Conservation (phyloP, 2,797 vertebrate species). For the Thamnophis elegans region DNA sequence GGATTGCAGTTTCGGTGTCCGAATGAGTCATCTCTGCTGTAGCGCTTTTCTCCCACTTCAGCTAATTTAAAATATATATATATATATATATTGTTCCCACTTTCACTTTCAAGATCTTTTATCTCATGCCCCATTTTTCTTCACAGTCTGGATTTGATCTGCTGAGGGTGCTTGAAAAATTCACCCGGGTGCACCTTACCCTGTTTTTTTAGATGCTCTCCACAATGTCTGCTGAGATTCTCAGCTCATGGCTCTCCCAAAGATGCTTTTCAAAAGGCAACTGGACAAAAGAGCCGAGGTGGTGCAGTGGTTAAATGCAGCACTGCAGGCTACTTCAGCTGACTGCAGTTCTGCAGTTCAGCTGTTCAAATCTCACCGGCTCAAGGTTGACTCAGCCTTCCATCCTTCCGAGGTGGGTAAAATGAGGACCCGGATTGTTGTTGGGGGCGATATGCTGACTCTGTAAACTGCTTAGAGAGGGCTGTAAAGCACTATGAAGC, state of each 20-base stretch:
- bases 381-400: too few species aligned
- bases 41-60: background rate
- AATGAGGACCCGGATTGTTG: too few species aligned
- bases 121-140: background rate
- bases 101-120: background rate
- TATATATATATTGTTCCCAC: background rate
- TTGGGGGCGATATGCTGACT: too few species aligned
- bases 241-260: background rate
- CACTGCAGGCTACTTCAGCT: too few species aligned
- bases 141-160: background rate
- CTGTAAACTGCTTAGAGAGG: too few species aligned
- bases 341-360: too few species aligned
- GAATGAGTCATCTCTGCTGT: background rate
- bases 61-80: background rate
- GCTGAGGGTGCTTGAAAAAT: background rate
- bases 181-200: background rate
- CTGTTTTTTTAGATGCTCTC: background rate
- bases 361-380: too few species aligned
- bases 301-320: too few species aligned
- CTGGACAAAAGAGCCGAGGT: too few species aligned
- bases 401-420: too few species aligned
- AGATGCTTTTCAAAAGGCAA: background rate
- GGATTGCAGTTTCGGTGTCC: background rate
- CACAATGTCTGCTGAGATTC: background rate
- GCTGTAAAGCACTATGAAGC: too few species aligned